A percentile compares a stretch with the other conserved stretches of the same genome.
phyloP scores from a whole-genome alignment of 2,113 vertebrate genomes.

The Colinus virginianus region DNA sequence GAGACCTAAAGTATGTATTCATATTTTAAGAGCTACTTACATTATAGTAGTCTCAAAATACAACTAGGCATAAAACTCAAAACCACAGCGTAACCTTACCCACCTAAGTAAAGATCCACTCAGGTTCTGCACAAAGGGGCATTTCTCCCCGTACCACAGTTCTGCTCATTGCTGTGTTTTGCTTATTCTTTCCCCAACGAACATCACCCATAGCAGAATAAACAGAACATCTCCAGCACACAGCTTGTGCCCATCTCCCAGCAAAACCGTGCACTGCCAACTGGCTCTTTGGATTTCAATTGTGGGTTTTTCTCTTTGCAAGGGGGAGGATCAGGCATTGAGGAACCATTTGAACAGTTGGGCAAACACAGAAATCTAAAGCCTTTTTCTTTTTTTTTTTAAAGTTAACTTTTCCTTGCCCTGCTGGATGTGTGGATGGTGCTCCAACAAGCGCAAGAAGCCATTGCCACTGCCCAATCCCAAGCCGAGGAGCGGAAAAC shows the following conservation, averaged over 20 bases:
- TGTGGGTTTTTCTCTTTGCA: background rate
- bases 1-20: background rate
- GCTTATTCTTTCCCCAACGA: background rate
- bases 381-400: background rate
- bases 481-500: background rate
- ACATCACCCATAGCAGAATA: background rate
- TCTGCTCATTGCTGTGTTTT: background rate
- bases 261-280: background rate
- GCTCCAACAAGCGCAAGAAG: background rate
- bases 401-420: background rate
- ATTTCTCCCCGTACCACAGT: background rate
- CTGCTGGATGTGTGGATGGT: background rate
- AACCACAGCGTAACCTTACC: background rate
- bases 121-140: background rate
- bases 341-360: conserved; percentile 1
- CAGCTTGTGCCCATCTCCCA: background rate
- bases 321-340: background rate
- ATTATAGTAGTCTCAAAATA: background rate
- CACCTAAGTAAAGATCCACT: background rate
- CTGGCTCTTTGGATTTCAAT: background rate
- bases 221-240: background rate
- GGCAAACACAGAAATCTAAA: background rate
- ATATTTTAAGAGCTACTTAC: background rate
- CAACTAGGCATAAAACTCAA: background rate
- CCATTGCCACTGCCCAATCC: background rate